Evolutionary conservation across 37 sponge, comb jelly and placozoan species (phyloP), one percentile per base, ranked within the genome.

Genomic region (Oopsacas minuta): DNA sequence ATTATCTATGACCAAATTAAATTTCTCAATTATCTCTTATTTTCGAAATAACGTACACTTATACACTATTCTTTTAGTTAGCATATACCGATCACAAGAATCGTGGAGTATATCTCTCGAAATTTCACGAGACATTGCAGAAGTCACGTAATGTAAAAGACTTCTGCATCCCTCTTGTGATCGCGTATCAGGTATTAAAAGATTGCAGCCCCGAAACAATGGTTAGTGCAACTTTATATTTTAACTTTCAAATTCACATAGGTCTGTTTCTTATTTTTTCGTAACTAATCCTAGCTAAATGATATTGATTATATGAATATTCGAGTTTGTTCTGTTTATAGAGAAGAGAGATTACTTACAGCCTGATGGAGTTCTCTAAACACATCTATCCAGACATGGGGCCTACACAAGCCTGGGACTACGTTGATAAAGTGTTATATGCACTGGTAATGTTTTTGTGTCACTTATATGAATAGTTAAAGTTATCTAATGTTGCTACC

Each of bases 21-120:
- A n/a, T n/a, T n/a, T n/a, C n/a, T n/a, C 1, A n/a, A 61, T 61
- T 61, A 61, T 20, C 20, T 10, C 20, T 34, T 61, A 32, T 7
- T 25, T n/a, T 61, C 30, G 22, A 32, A 61, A 32, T n/a, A n/a
- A n/a, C n/a, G n/a, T n/a, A n/a, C 32, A 61, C 22, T 61, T n/a
- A 25, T 25, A 10, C 20, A 61, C 20, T 61, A n/a, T 61, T 61
- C n/a, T n/a, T 61, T 61, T 61, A 61, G 75, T 61, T 61, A 12
- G 75, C 28, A n/a, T 61, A 32, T 61, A 61, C 75, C 20, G 75
- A 61, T 12, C 75, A 61, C 75, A 61, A 61, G 5, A 61, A 61
- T 10, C 75, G 75, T 61, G 75, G 75, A 61, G 75, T 61, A 61
- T 61, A 61, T n/a, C 75, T 61, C 75, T 61, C 75, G 32, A 12